Percentiles rank a stretch among this genome's conserved stretches.
Conservation (phyloP, 1,140 invertebrate genomes). For the silkworm (Bombyx mori) region ASM3026992v2 NC_085110.1:15050001-15050500, state of each 20-base stretch:
- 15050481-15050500: too few species aligned
- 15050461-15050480: too few species aligned
- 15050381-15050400: too few species aligned
- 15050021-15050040: too few species aligned
- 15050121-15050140: constrained; percentile 36
- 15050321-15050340: constrained; percentile 29
- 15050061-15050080: not conserved
- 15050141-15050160: constrained; percentile 49
- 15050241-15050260: constrained; percentile 36
- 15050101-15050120: constrained; percentile 38
- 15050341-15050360: constrained; percentile 57
- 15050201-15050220: constrained; percentile 71
- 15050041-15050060: too few species aligned
- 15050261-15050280: constrained; percentile 21
- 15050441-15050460: too few species aligned
- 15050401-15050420: too few species aligned
- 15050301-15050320: constrained; percentile 24
- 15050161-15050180: constrained; percentile 66
- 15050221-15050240: constrained; percentile 55
- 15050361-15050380: constrained; percentile 12
- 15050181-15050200: constrained; percentile 63
- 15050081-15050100: constrained; percentile 26
- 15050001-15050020: too few species aligned
- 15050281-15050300: constrained; percentile 11
- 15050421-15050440: too few species aligned